Conservation (phyloP, 2,797 vertebrate genomes). For the Phoeniculus purpureus region DNA sequence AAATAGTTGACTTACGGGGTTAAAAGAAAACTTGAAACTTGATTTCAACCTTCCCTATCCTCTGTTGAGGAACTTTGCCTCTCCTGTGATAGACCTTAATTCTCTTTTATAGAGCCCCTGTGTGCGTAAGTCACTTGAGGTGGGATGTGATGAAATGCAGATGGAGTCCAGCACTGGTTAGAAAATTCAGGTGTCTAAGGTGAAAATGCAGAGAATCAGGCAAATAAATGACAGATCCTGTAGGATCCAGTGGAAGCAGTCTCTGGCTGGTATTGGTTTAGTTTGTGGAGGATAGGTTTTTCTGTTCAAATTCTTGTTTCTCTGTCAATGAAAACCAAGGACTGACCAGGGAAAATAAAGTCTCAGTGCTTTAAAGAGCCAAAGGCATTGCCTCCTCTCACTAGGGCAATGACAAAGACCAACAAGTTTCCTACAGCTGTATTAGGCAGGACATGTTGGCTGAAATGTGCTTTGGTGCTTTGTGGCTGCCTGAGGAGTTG, state of each 20-base stretch:
- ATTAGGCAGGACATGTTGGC: fast-evolving
- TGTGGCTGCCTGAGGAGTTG: neutral
- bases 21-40: neutral
- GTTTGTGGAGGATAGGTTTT: neutral
- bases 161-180: neutral
- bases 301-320: neutral
- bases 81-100: neutral
- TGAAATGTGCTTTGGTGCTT: fast-evolving
- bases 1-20: neutral
- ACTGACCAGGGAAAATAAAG: neutral
- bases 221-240: neutral
- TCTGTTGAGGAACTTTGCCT: neutral
- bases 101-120: neutral
- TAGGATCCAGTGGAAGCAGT: neutral
- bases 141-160: neutral
- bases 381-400: neutral
- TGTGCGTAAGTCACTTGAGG: fast-evolving
- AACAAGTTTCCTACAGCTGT: fast-evolving
- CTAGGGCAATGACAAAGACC: neutral
- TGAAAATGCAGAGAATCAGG: neutral
- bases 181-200: neutral
- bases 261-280: neutral
- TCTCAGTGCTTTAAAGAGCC: neutral
- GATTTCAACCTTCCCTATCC: neutral
- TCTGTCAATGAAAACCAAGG: neutral